phyloP scores from a whole-genome alignment of 1,140 invertebrate genomes.

The Drosophila sechellia region DNA sequence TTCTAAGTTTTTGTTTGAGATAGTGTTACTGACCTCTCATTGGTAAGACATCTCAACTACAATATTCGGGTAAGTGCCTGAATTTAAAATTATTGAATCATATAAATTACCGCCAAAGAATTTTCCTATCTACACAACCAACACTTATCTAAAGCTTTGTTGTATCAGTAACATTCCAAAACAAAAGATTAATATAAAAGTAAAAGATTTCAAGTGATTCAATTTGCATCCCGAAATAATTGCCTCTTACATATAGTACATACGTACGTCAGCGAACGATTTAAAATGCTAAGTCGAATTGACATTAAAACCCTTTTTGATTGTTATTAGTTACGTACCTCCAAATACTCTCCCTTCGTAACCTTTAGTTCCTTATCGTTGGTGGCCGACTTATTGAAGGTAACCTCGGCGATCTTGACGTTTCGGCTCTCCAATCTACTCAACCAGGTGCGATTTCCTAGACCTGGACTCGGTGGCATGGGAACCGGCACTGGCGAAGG shows the following conservation, averaged over 20 bases:
- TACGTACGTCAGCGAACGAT: conserved; percentile 2
- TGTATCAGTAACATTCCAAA: no score
- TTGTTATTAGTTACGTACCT: conserved; percentile 87
- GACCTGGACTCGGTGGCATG: conserved; percentile 45
- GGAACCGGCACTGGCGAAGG: conserved; percentile 44
- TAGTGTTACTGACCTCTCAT: background rate
- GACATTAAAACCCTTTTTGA: background rate
- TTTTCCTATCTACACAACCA: background rate
- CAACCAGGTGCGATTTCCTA: conserved; percentile 69
- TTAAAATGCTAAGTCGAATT: background rate
- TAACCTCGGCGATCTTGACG: conserved; percentile 87
- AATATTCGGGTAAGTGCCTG: background rate
- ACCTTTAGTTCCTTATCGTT: conserved; percentile 99
- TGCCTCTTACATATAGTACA: background rate
- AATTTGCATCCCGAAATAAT: no score
- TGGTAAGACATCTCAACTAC: background rate
- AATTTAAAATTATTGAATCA: background rate
- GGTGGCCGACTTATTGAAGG: conserved; percentile 95
- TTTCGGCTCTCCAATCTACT: conserved; percentile 70
- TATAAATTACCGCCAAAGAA: background rate
- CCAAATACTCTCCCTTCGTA: conserved; percentile 96
- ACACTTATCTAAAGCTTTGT: background rate
- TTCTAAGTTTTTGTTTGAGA: no score
- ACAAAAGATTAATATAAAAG: background rate
- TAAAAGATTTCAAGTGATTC: background rate